These are phyloP conservation scores for Dryobates pubescens DNA, from an alignment of 2,797 vertebrate genomes.

Conservation along the genomic window DNA sequence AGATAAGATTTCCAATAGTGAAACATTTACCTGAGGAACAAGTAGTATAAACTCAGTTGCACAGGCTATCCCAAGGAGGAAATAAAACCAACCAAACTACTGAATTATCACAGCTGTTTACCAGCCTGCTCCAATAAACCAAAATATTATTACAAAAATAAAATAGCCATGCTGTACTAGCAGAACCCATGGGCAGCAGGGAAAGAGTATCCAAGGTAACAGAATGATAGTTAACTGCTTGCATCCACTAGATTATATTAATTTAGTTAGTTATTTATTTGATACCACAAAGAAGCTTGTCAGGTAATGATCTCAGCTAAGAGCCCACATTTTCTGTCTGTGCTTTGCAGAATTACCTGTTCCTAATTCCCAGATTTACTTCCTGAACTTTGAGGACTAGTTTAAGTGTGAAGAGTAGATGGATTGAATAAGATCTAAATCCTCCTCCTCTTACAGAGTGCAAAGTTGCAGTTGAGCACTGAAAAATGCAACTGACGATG, in stretches of 20 bases:
- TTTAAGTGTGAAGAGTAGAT: neutral
- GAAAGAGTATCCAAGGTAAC: neutral
- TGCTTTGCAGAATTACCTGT: neutral
- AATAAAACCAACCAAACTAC: slow-evolving; percentile 26
- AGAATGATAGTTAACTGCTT: neutral
- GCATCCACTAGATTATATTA: neutral
- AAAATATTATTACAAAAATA: slow-evolving; percentile 8
- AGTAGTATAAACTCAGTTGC: neutral
- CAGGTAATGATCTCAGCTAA: neutral
- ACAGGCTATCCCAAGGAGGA: neutral
- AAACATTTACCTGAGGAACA: neutral
- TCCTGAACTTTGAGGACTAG: neutral
- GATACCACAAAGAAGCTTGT: neutral
- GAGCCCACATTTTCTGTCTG: neutral
- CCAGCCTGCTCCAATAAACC: neutral
- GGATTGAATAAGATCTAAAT: slow-evolving; percentile 41
- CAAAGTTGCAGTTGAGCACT: slow-evolving; percentile 19
- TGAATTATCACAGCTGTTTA: slow-evolving; percentile 21
- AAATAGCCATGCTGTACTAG: neutral
- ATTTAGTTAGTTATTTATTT: neutral
- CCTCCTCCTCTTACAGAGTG: neutral
- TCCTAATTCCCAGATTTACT: slow-evolving; percentile 34
- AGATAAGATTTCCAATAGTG: neutral
- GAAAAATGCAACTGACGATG: slow-evolving; percentile 62
- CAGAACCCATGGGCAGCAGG: neutral